A percentile compares a stretch with the other conserved stretches of the same genome.
phyloP scores from a whole-genome alignment of 2,113 vertebrate genomes.

The Apodemus sylvaticus region DNA sequence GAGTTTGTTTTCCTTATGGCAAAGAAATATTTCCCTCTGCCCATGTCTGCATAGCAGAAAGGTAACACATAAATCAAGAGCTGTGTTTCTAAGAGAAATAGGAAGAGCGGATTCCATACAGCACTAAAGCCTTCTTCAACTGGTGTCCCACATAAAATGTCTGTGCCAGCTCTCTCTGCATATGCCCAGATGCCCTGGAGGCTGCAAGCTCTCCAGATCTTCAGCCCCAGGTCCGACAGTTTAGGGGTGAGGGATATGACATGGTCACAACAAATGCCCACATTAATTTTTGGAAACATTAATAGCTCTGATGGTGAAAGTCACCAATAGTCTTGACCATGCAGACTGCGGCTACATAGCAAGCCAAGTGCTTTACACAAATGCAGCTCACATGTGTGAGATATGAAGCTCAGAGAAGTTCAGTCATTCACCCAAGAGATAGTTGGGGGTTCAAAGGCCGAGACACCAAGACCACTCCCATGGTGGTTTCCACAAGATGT shows the following conservation, averaged over 20 bases:
- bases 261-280: not conserved
- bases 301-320: not conserved
- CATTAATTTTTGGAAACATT: not conserved
- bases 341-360: not conserved
- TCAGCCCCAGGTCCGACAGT: not conserved
- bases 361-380: not conserved
- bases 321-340: not conserved
- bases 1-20: conserved; percentile 14
- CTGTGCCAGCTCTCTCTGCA: not conserved
- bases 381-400: not conserved
- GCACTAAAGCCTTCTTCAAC: not conserved
- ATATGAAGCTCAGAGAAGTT: not conserved
- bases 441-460: not conserved
- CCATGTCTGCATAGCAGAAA: conserved; percentile 48
- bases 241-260: not conserved
- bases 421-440: not conserved
- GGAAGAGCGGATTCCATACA: not conserved
- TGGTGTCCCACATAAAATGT: not conserved
- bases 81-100: conserved; percentile 47
- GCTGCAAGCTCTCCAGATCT: not conserved
- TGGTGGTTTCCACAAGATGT: not conserved
- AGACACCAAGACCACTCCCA: not conserved
- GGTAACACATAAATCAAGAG: conserved; percentile 60
- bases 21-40: conserved; percentile 53
- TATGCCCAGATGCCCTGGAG: not conserved